A percentile compares a stretch with the other conserved stretches of the same genome.
These are phyloP conservation scores for Actinemys pallida DNA, from an alignment of 2,113 vertebrate genomes.

Conservation along the genomic window DNA sequence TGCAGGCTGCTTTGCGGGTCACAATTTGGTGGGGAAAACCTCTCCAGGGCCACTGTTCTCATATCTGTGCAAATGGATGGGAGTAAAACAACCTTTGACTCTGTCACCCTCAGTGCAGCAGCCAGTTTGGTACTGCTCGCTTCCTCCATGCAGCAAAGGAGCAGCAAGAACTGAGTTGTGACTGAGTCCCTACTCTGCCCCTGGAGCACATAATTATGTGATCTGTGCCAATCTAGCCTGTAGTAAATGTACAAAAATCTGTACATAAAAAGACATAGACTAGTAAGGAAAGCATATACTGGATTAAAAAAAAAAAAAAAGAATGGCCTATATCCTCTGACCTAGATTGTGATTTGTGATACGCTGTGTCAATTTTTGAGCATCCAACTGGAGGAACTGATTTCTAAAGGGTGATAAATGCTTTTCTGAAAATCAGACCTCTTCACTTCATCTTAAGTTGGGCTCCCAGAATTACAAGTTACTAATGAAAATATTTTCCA, in stretches of 20 bases:
- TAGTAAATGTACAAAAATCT: accelerated
- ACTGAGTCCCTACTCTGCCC: not conserved
- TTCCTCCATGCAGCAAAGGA: not conserved
- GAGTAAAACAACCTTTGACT: not conserved
- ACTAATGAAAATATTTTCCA: not conserved
- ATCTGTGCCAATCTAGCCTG: not conserved
- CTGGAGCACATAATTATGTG: not conserved
- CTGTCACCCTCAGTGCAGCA: not conserved
- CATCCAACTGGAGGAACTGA: not conserved
- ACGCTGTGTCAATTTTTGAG: not conserved
- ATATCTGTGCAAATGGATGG: not conserved
- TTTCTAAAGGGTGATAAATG: not conserved
- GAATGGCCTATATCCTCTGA: not conserved
- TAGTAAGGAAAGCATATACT: not conserved
- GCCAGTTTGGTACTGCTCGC: not conserved
- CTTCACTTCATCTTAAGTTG: not conserved
- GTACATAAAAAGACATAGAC: not conserved
- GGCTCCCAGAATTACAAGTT: not conserved
- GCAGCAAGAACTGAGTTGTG: not conserved
- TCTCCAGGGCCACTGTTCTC: not conserved
- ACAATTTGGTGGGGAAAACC: not conserved
- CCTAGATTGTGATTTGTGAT: not conserved
- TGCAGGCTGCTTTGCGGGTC: not conserved
- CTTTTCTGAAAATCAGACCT: not conserved
- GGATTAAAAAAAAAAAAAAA: not conserved